Evolutionary conservation across 2,888 invertebrate genomes (phyloP).

Genomic region (Parnassius apollo): DNA sequence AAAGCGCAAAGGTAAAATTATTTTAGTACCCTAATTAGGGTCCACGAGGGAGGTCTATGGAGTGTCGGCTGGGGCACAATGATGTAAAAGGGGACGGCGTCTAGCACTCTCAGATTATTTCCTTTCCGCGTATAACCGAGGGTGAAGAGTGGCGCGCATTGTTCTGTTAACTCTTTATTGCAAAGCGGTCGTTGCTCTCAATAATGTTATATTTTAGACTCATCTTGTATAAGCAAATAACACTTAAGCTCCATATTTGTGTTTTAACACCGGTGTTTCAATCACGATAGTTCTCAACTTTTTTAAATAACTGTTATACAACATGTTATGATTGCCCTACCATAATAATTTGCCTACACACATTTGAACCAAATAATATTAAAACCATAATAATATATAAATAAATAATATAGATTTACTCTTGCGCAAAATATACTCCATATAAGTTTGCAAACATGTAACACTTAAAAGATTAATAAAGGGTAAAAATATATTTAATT

Average conservation of each 20-base stretch:
- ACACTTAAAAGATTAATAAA: too few species aligned
- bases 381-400: too few species aligned
- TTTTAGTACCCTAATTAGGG: slow-evolving; percentile 57
- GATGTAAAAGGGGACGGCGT: slow-evolving; percentile 46
- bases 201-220: slow-evolving; percentile 27
- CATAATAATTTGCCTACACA: too few species aligned
- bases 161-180: slow-evolving; percentile 48
- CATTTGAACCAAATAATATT: too few species aligned
- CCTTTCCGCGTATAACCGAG: slow-evolving; percentile 43
- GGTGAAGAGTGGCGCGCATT: slow-evolving; percentile 49
- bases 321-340: too few species aligned
- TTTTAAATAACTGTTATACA: too few species aligned
- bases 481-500: too few species aligned
- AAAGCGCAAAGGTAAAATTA: slow-evolving; percentile 51
- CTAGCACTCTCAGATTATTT: slow-evolving; percentile 61
- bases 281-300: slow-evolving; percentile 3
- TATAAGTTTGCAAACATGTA: too few species aligned
- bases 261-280: slow-evolving; percentile 9
- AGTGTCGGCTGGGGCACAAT: slow-evolving; percentile 28
- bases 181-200: slow-evolving; percentile 49
- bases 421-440: too few species aligned
- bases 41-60: slow-evolving; percentile 49
- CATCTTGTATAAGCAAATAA: slow-evolving; percentile 25
- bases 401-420: too few species aligned
- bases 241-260: slow-evolving; percentile 16